These are phyloP conservation scores for Miltochrista miniata DNA, from an alignment of 2,888 invertebrate genomes.

Conservation along the genomic window DNA sequence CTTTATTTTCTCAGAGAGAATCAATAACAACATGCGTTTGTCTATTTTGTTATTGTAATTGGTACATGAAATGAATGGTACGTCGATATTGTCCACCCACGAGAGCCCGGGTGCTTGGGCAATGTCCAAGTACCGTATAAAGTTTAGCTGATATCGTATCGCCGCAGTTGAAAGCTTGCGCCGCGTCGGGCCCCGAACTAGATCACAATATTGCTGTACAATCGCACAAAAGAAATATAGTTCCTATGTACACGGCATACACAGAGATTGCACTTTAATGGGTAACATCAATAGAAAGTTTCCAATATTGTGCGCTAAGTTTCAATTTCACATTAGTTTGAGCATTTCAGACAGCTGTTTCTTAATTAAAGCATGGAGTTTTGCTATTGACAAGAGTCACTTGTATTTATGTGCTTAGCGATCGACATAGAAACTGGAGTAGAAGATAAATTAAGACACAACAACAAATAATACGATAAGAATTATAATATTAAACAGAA, in stretches of 20 bases:
- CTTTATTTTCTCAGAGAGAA: no score
- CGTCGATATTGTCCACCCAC: no score
- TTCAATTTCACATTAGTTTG: slow-evolving; percentile 79
- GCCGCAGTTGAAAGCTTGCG: slow-evolving; percentile 22
- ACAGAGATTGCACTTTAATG: slow-evolving; percentile 73
- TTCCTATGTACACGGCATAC: slow-evolving; percentile 74
- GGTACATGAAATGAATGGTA: no score
- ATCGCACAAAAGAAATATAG: slow-evolving; percentile 68
- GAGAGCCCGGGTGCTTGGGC: no score
- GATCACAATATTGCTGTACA: slow-evolving; percentile 67
- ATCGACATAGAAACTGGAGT: slow-evolving; percentile 51
- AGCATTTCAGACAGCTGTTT: slow-evolving; percentile 80
- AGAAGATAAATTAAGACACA: slow-evolving; percentile 68
- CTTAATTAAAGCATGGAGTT: slow-evolving; percentile 76
- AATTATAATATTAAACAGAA: slow-evolving; percentile 76
- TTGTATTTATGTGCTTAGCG: slow-evolving; percentile 54
- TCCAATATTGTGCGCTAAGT: slow-evolving; percentile 82
- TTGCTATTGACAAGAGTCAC: slow-evolving; percentile 81
- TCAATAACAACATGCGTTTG: no score
- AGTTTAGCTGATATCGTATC: slow-evolving; percentile 14
- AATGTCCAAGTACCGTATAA: no score
- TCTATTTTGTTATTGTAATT: no score
- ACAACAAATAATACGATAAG: slow-evolving; percentile 81
- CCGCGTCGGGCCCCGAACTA: slow-evolving; percentile 48
- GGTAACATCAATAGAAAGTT: slow-evolving; percentile 74